Evolutionary conservation across 2,113 vertebrate genomes (phyloP).

Genomic region (Saguinus midas): DNA sequence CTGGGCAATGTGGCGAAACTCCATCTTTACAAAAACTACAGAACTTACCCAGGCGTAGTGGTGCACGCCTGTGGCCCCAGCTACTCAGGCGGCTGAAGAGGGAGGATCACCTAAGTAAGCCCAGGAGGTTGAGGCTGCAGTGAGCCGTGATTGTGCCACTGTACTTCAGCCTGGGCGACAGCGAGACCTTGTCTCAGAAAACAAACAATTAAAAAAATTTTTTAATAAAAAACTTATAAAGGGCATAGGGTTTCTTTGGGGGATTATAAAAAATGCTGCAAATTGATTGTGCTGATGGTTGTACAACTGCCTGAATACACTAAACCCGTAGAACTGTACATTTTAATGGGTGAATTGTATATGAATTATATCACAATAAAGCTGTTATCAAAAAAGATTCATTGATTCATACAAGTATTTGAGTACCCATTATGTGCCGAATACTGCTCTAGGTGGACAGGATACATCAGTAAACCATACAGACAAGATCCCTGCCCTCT

Average conservation of each 20-base stretch:
- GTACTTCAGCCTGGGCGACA: too few relatives aligned
- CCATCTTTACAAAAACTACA: too few relatives aligned
- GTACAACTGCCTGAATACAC: background rate
- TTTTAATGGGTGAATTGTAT: background rate
- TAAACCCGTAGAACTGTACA: background rate
- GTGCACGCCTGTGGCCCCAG: too few relatives aligned
- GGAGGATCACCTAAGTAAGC: too few relatives aligned
- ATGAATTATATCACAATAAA: background rate
- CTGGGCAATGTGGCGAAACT: too few relatives aligned
- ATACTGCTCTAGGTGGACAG: background rate
- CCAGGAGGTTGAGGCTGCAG: too few relatives aligned
- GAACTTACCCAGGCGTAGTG: too few relatives aligned
- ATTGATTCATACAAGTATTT: background rate
- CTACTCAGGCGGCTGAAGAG: too few relatives aligned
- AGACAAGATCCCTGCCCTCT: background rate
- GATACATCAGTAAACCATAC: background rate
- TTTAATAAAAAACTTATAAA: background rate
- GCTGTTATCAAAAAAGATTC: background rate
- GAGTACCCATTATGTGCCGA: background rate
- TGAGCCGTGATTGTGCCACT: too few relatives aligned
- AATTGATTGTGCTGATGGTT: background rate
- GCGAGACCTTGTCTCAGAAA: too few relatives aligned
- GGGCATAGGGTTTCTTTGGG: background rate
- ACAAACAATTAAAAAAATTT: too few relatives aligned
- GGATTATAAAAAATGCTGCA: background rate